A percentile compares a stretch with the other conserved stretches of the same genome.
Conservation (phyloP, 2,113 vertebrate species). For the Psittacus erithacus region DNA sequence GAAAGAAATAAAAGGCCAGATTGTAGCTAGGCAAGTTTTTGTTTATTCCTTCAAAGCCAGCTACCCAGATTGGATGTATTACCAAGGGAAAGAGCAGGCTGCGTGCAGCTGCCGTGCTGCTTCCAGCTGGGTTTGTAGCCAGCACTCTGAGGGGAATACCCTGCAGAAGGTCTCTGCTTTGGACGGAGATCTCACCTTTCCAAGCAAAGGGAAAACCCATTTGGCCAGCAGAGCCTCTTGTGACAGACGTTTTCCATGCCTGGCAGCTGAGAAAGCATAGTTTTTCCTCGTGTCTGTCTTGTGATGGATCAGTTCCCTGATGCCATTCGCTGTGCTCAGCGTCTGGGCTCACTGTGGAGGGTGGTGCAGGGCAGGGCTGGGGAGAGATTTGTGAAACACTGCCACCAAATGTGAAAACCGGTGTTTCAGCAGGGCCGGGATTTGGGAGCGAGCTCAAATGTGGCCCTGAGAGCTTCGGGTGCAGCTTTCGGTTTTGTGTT, state of each 20-base stretch:
- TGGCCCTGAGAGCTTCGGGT: background rate
- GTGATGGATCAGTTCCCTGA: background rate
- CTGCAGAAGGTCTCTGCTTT: background rate
- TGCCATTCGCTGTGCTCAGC: background rate
- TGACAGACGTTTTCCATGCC: background rate
- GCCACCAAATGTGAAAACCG: background rate
- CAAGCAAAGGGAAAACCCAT: background rate
- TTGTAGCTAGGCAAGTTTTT: background rate
- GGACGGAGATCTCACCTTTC: background rate
- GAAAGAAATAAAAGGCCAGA: background rate
- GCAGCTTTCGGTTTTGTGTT: background rate
- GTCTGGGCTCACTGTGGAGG: background rate
- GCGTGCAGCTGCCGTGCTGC: background rate
- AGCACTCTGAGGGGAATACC: background rate
- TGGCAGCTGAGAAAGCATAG: background rate
- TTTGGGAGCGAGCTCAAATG: background rate
- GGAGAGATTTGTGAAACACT: background rate
- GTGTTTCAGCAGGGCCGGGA: background rate
- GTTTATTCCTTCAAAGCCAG: background rate
- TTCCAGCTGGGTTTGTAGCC: background rate
- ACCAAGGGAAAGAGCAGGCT: background rate
- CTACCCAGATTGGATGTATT: background rate
- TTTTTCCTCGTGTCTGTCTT: accelerated
- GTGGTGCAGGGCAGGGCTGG: background rate
- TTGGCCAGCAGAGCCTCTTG: background rate